phyloP scores from a whole-genome alignment of 2,113 vertebrate species.

The Catharus minimus region DNA sequence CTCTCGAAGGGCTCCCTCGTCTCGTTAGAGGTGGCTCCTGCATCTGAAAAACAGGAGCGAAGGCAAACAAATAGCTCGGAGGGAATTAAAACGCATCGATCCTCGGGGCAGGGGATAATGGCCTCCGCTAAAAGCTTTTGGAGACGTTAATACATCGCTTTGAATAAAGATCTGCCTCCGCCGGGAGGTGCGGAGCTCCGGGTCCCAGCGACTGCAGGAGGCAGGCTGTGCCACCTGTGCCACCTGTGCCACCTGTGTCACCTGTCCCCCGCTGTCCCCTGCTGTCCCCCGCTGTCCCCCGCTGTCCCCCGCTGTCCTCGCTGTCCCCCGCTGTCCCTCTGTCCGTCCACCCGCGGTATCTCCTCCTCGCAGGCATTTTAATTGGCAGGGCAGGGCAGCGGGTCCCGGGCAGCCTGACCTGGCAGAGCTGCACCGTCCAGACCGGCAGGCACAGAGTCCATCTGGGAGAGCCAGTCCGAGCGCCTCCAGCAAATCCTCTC shows the following conservation, averaged over 20 bases:
- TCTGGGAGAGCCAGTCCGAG: background rate
- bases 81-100: slow-evolving; percentile 80
- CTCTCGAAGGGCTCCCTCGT: slow-evolving; percentile 50
- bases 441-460: background rate
- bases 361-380: background rate
- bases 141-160: slow-evolving; percentile 25
- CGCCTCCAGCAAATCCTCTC: background rate
- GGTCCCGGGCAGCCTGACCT: background rate
- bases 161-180: slow-evolving; percentile 54
- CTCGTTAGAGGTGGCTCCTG: slow-evolving; percentile 56
- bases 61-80: slow-evolving; percentile 73
- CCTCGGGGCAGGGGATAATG: slow-evolving; percentile 62
- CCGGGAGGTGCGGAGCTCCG: too few species aligned
- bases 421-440: background rate
- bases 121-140: slow-evolving; percentile 72
- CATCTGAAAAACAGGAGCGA: slow-evolving; percentile 42
- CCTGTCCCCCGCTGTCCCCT: background rate
- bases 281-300: background rate
- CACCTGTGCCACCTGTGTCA: too few species aligned
- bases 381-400: background rate
- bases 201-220: background rate
- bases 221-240: background rate
- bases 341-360: background rate
- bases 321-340: background rate
- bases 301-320: background rate